Evolutionary conservation across 1,140 invertebrate genomes (phyloP), one percentile per base, ranked within the genome.

Genomic region (Drosophila ambigua): DNA sequence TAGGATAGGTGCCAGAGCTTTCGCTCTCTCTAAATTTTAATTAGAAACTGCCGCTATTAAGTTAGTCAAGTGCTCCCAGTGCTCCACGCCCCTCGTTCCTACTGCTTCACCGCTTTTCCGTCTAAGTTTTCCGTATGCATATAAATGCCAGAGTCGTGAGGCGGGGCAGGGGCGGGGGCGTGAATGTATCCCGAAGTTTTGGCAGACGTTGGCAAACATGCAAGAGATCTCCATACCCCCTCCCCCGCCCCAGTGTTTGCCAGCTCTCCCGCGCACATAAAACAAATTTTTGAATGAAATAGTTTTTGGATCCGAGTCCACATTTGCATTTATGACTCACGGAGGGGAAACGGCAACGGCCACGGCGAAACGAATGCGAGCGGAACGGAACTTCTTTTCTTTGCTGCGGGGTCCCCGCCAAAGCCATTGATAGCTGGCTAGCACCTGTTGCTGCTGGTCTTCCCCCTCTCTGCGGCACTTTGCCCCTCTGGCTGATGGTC

Each of bases 21-120:
- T 72, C 59, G 74, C 77, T 75, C 68, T 68, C 41, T 28, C 51
- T 68, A 81, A 78, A 81, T 87, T 85, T 78, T 85, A 85, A 85
- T 85, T 85, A 87, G 82, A 87, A 85, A 87, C 80, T 87, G 68
- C 77, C 61, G 77, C 81, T 71, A 77, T 87, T 85, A 81, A 87
- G 59, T 81, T 87, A 85, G 82, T 78, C 78, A 55, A 85, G 81
- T 87, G 77, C 57, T 67, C 45, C 45, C 49, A 52, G 44, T 58
- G 51, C 63, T 51, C 60, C 23, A 23, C 48, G 26, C 43, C 45
- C 45, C 39, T 50, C 45, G 51, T 13, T n/a, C 23, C 24, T 50
- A 41, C 55, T 13, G 20, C 60, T 39, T 8, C 16, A 4, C 64
- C 16, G 7, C 64, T 64, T 73, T 63, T 48, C 72, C 58, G 51